These are phyloP conservation scores for Lanistes nyassanus DNA, from an alignment of 1,140 invertebrate genomes.

Conservation along the genomic window DNA sequence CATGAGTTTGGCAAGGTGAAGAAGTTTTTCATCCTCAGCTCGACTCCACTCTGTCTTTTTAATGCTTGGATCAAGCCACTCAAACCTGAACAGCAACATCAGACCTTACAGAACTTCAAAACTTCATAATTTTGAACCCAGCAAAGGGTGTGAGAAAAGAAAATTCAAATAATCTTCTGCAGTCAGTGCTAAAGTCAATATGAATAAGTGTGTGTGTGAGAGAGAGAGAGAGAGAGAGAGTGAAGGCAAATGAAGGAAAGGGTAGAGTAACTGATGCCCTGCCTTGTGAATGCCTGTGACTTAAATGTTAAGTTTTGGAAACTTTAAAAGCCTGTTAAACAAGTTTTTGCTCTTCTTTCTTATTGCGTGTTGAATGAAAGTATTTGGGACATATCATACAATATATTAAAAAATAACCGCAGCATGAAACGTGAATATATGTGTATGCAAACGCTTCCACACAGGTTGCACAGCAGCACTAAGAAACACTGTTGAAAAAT, in stretches of 20 bases:
- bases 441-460: too few species aligned
- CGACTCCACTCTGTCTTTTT: conserved; percentile 99
- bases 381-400: not conserved
- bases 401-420: not conserved
- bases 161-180: not conserved
- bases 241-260: not conserved
- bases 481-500: too few species aligned
- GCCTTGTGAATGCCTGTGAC: not conserved
- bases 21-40: conserved; percentile 98
- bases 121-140: not conserved
- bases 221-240: not conserved
- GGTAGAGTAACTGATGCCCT: not conserved
- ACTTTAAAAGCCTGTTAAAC: not conserved
- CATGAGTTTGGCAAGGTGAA: conserved; percentile 99
- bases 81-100: conserved; percentile 73
- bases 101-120: not conserved
- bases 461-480: too few species aligned
- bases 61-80: conserved; percentile 99
- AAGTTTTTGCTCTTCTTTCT: too few species aligned
- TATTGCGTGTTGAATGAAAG: not conserved
- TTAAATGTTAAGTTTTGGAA: not conserved
- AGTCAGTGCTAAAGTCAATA: not conserved
- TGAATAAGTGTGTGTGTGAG: not conserved
- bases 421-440: not conserved
- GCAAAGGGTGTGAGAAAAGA: not conserved